Conservation (phyloP, 2,797 vertebrate genomes). For the Siniperca scherzeri region DNA sequence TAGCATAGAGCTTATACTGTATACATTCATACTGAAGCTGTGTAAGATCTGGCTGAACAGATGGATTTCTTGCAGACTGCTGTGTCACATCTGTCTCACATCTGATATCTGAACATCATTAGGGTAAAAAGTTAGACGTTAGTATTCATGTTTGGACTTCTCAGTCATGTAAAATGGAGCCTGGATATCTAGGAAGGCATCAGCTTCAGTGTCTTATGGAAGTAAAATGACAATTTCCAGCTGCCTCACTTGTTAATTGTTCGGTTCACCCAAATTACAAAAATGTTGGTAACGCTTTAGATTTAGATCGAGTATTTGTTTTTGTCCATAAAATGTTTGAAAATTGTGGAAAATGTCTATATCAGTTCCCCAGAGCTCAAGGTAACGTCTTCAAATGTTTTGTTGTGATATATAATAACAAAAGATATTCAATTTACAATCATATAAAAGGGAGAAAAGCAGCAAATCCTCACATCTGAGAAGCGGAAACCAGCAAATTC, state of each 20-base stretch:
- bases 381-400: background rate
- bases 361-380: background rate
- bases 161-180: background rate
- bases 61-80: background rate
- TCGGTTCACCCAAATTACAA: background rate
- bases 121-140: background rate
- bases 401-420: background rate
- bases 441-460: background rate
- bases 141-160: background rate
- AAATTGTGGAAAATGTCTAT: background rate
- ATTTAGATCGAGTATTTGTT: background rate
- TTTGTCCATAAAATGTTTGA: background rate
- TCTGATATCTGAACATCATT: constrained; percentile 5
- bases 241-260: background rate
- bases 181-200: background rate
- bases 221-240: background rate
- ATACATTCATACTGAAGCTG: background rate
- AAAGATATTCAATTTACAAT: background rate
- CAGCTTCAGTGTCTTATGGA: background rate
- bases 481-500: background rate
- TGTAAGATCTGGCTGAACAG: constrained; percentile 15
- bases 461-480: background rate
- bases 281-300: background rate
- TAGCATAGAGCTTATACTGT: constrained; percentile 35
- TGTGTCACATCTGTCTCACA: constrained; percentile 22